Evolutionary conservation across 2,888 invertebrate genomes (phyloP).

Genomic region (Leptopilina myrica): DNA sequence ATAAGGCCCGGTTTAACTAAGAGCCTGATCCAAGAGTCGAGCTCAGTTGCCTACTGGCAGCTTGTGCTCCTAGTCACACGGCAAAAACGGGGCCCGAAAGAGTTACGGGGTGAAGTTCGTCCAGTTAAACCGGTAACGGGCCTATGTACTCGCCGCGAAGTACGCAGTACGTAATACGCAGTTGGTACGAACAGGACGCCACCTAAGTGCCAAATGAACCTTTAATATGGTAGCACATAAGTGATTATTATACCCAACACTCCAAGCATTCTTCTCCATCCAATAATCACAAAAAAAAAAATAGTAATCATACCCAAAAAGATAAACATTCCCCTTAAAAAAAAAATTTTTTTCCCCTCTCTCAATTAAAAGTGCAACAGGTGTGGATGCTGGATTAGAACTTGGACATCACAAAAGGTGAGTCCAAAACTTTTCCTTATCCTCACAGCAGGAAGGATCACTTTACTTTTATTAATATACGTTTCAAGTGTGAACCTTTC

Average conservation of each 20-base stretch:
- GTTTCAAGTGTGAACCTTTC: constrained; percentile 23
- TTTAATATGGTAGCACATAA: constrained; percentile 34
- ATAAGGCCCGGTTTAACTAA: constrained; percentile 24
- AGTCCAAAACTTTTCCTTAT: constrained; percentile 14
- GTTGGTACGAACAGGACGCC: constrained; percentile 53
- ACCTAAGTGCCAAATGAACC: constrained; percentile 38
- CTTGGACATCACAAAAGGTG: constrained; percentile 29
- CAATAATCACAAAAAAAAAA: too few species aligned
- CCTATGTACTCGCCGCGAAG: constrained; percentile 52
- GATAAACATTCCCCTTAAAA: too few species aligned
- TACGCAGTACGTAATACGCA: constrained; percentile 59
- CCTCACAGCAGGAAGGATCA: constrained; percentile 28
- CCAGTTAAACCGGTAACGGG: constrained; percentile 41
- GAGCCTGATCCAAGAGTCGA: constrained; percentile 12
- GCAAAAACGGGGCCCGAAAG: constrained; percentile 25
- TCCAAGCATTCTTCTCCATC: not conserved
- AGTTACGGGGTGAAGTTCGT: constrained; percentile 40
- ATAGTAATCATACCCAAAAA: too few species aligned
- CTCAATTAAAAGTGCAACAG: not conserved
- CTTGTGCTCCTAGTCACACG: constrained; percentile 34
- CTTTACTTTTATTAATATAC: constrained; percentile 15
- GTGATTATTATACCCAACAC: not conserved
- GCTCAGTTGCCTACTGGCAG: constrained; percentile 40
- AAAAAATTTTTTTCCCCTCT: too few species aligned
- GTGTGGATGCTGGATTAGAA: constrained; percentile 21